A percentile compares a stretch with the other conserved stretches of the same genome.
phyloP scores from a whole-genome alignment of 2,113 vertebrate species.

The Cygnus atratus region DNA sequence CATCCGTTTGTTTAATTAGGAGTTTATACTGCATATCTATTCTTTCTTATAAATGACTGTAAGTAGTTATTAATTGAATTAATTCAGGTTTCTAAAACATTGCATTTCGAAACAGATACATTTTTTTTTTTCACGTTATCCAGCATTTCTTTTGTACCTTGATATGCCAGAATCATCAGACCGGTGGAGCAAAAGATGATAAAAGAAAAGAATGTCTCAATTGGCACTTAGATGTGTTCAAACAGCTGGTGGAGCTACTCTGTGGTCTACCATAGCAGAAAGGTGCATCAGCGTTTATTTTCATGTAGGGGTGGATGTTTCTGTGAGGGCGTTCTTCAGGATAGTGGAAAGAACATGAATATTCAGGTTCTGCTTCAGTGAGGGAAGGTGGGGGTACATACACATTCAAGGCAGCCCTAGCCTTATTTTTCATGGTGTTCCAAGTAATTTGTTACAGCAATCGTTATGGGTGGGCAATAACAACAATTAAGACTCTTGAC shows the following conservation, averaged over 20 bases:
- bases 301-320: neutral
- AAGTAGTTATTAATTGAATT: neutral
- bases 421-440: neutral
- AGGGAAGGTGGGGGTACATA: neutral
- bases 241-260: neutral
- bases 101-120: neutral
- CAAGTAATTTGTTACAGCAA: neutral
- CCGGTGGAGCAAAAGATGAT: neutral
- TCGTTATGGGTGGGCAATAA: neutral
- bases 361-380: neutral
- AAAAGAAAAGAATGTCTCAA: neutral
- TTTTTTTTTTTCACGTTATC: neutral
- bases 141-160: neutral
- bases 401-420: neutral
- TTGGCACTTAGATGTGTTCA: accelerated
- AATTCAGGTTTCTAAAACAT: neutral
- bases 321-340: neutral
- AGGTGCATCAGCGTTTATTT: neutral
- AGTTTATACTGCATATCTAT: neutral
- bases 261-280: neutral
- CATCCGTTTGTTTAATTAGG: neutral
- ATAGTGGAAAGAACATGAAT: neutral
- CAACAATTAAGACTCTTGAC: neutral
- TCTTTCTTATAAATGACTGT: neutral
- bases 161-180: neutral